These are phyloP conservation scores for Brachionus rotundiformis DNA, from an alignment of 1,140 invertebrate genomes.

Conservation along the genomic window DNA sequence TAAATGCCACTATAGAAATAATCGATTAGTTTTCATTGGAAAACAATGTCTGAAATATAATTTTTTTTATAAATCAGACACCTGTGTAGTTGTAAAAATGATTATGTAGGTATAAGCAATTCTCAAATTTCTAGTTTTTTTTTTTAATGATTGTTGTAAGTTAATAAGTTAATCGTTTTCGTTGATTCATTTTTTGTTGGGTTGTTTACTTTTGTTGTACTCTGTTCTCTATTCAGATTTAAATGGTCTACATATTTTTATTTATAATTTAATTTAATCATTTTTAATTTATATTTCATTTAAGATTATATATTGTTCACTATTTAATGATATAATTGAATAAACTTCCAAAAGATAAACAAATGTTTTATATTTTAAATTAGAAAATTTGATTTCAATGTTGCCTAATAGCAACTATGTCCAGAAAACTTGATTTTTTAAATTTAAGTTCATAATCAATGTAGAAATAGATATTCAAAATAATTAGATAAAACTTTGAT, in stretches of 20 bases:
- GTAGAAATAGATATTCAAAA: too few species aligned
- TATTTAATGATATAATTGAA: neutral
- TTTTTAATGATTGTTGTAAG: conserved; percentile 4
- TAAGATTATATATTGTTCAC: neutral
- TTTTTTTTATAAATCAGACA: conserved; percentile 12
- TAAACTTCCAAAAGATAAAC: neutral
- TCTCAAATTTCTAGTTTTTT: neutral
- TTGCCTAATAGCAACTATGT: too few species aligned
- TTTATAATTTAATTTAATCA: conserved; percentile 23
- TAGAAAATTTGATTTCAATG: too few species aligned
- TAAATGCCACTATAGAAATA: conserved; percentile 14
- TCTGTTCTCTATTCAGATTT: neutral
- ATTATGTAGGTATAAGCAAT: conserved; percentile 9
- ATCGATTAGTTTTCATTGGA: neutral
- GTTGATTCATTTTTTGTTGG: neutral
- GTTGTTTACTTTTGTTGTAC: neutral
- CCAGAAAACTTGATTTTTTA: too few species aligned
- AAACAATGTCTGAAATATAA: neutral
- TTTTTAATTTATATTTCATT: conserved; percentile 24
- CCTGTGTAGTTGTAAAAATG: conserved; percentile 6
- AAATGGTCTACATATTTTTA: neutral
- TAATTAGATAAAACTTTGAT: too few species aligned
- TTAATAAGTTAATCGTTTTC: neutral
- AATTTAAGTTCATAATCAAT: too few species aligned
- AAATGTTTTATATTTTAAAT: too few species aligned